phyloP scores from a whole-genome alignment of 2,888 invertebrate genomes.

The Octodonta nipae region DNA sequence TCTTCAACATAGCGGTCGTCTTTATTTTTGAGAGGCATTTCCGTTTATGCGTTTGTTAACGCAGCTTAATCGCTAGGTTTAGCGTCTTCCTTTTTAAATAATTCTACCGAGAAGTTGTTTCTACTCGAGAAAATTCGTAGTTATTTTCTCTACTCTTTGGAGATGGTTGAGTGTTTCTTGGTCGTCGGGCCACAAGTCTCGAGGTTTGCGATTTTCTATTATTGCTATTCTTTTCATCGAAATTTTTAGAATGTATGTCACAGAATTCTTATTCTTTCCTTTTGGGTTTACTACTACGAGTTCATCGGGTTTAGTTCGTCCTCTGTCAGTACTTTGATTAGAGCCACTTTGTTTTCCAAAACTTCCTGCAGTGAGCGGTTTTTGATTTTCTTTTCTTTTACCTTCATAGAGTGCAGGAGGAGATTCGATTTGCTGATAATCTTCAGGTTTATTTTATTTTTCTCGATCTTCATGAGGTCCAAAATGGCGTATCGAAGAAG shows the following conservation, averaged over 20 bases:
- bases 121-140: too few species aligned
- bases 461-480: constrained; percentile 34
- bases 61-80: constrained; percentile 35
- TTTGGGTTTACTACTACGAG: constrained; percentile 17
- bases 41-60: constrained; percentile 35
- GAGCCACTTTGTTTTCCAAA: constrained; percentile 21
- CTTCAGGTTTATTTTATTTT: constrained; percentile 24
- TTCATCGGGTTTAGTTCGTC: constrained; percentile 27
- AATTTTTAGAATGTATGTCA: constrained; percentile 76
- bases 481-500: constrained; percentile 66
- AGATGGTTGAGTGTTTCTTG: constrained; percentile 22
- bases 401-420: constrained; percentile 38
- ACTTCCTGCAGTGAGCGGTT: constrained; percentile 54
- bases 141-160: constrained; percentile 19
- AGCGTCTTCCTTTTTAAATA: constrained; percentile 32
- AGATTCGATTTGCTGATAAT: constrained; percentile 5
- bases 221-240: constrained; percentile 43
- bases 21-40: constrained; percentile 31
- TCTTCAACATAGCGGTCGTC: constrained; percentile 25
- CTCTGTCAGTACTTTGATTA: constrained; percentile 24
- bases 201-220: constrained; percentile 14
- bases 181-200: constrained; percentile 21
- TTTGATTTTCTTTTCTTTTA: constrained; percentile 52
- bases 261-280: constrained; percentile 35
- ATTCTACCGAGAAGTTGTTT: constrained; percentile 24